These are phyloP conservation scores for Atractosteus spatula DNA, from an alignment of 2,113 vertebrate species.

Conservation along the genomic window DNA sequence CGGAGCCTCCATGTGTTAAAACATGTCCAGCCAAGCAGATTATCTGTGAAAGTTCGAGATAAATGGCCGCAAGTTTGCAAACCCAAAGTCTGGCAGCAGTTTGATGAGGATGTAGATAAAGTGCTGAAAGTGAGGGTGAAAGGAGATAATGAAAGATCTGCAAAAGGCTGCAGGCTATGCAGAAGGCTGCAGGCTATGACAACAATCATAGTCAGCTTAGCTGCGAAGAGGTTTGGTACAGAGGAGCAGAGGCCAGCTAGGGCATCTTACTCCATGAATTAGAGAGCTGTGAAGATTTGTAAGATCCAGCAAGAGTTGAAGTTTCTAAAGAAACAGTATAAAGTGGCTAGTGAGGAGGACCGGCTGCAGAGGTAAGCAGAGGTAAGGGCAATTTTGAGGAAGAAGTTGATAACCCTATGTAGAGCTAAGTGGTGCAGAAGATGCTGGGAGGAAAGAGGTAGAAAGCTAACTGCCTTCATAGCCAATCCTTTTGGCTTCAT, in stretches of 20 bases:
- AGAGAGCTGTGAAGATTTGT: no score
- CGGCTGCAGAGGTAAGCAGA: not conserved
- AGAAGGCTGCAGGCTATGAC: constrained; percentile 16
- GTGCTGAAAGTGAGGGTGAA: constrained; percentile 13
- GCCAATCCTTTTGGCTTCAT: constrained; percentile 3
- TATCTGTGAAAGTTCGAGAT: constrained; percentile 10
- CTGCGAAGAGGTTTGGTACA: not conserved
- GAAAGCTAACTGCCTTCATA: constrained; percentile 1
- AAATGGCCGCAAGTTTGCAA: constrained; percentile 10
- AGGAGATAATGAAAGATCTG: constrained; percentile 12
- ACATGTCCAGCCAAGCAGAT: constrained; percentile 1
- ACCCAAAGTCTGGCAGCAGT: constrained; percentile 14
- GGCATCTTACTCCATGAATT: no score
- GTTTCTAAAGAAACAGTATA: constrained; percentile 3
- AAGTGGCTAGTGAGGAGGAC: not conserved
- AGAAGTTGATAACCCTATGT: not conserved
- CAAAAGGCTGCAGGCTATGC: constrained; percentile 17
- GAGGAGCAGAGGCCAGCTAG: no score
- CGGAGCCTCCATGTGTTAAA: constrained; percentile 13
- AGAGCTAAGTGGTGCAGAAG: not conserved
- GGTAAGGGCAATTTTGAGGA: not conserved
- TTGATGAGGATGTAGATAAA: constrained; percentile 19
- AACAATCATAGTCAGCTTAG: constrained; percentile 20
- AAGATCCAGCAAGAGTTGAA: no score
- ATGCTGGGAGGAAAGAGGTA: not conserved